These are phyloP conservation scores for Bubalus kerabau DNA, from an alignment of 2,113 vertebrate genomes.

Conservation along the genomic window DNA sequence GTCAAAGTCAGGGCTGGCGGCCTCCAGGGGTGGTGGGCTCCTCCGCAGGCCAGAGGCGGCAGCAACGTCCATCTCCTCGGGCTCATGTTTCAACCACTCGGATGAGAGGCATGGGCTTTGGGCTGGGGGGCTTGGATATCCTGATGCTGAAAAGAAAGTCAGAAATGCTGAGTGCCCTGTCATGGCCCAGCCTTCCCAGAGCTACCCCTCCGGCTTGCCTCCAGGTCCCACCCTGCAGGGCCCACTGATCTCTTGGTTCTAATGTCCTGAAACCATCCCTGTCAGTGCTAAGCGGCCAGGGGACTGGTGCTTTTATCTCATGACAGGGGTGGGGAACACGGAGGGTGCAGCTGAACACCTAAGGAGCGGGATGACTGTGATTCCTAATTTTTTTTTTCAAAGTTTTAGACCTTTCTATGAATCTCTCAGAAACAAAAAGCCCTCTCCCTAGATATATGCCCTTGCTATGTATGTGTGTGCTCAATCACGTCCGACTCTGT, in stretches of 20 bases:
- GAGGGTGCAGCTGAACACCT: background rate
- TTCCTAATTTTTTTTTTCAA: background rate
- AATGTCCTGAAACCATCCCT: background rate
- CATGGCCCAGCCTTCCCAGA: rapidly evolving
- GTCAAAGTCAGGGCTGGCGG: background rate
- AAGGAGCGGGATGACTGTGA: background rate
- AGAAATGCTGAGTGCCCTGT: background rate
- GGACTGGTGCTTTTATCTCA: background rate
- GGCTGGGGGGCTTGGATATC: constrained; percentile 79
- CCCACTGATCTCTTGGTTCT: background rate
- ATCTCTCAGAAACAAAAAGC: background rate
- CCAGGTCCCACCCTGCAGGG: background rate
- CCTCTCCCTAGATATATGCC: background rate
- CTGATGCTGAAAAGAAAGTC: constrained; percentile 77
- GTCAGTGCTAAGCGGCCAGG: background rate
- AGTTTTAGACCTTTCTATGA: background rate
- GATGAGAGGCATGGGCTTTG: constrained; percentile 90
- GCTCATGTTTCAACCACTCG: constrained; percentile 92
- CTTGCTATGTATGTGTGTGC: background rate
- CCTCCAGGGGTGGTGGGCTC: constrained; percentile 15
- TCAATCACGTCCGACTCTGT: background rate
- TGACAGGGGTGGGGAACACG: background rate
- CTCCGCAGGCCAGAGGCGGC: background rate
- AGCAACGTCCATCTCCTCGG: background rate
- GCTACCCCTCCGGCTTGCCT: rapidly evolving